Conservation (phyloP, 2,888 invertebrate genomes). For the Gasteruption jaculator region DNA sequence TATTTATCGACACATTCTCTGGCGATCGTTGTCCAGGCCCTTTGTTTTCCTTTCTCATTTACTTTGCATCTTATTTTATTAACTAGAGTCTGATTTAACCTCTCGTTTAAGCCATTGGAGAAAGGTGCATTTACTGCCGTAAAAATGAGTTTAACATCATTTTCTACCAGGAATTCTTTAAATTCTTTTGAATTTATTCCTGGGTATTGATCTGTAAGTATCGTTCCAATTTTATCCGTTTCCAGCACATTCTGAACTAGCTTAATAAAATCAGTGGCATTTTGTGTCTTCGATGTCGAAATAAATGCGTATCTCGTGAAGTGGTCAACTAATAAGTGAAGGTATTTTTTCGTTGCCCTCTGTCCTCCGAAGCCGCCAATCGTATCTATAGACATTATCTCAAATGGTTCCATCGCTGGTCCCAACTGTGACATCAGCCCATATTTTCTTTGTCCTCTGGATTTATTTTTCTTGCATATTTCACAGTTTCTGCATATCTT, state of each 20-base stretch:
- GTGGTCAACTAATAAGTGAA: constrained; percentile 13
- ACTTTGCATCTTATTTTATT: constrained; percentile 32
- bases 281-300: constrained; percentile 9
- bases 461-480: constrained; percentile 22
- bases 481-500: constrained; percentile 10
- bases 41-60: constrained; percentile 23
- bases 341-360: constrained; percentile 15
- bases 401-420: constrained; percentile 19
- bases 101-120: constrained; percentile 8
- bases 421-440: constrained; percentile 20
- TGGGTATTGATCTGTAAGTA: constrained; percentile 28
- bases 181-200: constrained; percentile 27
- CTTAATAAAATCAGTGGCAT: constrained; percentile 10
- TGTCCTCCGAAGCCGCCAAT: constrained; percentile 19
- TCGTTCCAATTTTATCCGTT: constrained; percentile 16
- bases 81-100: constrained; percentile 29
- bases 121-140: constrained; percentile 30
- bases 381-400: constrained; percentile 22
- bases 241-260: constrained; percentile 12
- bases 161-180: constrained; percentile 22
- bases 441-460: constrained; percentile 19
- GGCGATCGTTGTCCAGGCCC: constrained; percentile 30
- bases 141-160: constrained; percentile 26
- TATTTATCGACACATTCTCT: constrained; percentile 29
- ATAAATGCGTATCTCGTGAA: constrained; percentile 14